Conservation (phyloP, 1,140 invertebrate genomes). For the Metopolophium dirhodum region DNA sequence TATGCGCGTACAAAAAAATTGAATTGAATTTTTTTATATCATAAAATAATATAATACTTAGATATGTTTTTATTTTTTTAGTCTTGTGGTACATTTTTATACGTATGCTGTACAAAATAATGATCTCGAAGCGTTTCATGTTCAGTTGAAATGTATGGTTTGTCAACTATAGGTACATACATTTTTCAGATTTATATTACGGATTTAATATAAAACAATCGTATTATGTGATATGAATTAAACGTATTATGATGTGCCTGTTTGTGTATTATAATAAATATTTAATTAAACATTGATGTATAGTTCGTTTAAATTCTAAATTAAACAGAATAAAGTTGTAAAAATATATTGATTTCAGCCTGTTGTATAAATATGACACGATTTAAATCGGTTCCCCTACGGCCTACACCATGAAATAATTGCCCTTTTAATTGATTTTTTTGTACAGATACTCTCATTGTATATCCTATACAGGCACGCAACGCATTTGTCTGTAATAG, state of each 20-base stretch:
- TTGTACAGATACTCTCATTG: background rate
- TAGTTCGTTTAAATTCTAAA: background rate
- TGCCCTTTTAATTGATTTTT: constrained; percentile 3
- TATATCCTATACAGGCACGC: background rate
- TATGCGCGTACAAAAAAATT: background rate
- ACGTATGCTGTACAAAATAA: background rate
- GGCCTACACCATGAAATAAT: too few relatives aligned
- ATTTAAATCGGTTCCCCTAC: background rate
- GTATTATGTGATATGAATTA: background rate
- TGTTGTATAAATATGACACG: background rate
- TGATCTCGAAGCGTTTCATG: background rate
- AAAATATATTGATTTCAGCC: background rate
- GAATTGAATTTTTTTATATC: background rate
- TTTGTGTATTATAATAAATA: background rate
- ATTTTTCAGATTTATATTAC: background rate
- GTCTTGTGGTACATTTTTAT: background rate
- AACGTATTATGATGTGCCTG: background rate
- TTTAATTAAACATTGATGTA: background rate
- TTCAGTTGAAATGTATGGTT: background rate
- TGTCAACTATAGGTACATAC: background rate
- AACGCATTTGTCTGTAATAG: background rate
- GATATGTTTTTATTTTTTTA: background rate
- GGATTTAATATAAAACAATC: background rate
- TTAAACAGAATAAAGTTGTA: background rate
- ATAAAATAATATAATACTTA: background rate